Percentiles rank a stretch among this genome's conserved stretches.
phyloP scores from a whole-genome alignment of 1,140 invertebrate genomes.

The Andrena cerasifolii region DNA sequence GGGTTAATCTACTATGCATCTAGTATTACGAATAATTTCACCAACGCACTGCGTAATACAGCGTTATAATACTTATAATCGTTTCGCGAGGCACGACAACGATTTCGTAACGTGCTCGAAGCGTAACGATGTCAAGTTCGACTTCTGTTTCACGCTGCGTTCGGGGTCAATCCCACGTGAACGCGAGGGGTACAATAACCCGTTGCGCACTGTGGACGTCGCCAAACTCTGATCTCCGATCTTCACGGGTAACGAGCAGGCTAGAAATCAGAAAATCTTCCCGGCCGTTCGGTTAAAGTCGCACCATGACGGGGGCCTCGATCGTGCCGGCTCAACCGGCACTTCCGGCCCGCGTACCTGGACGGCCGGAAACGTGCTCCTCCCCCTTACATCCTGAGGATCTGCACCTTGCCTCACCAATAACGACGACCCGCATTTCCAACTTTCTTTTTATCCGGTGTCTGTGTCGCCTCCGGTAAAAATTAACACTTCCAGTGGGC shows the following conservation, averaged over 20 bases:
- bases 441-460: conserved; percentile 36
- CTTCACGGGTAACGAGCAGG: conserved; percentile 67
- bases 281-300: conserved; percentile 51
- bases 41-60: too few species aligned
- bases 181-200: conserved; percentile 35
- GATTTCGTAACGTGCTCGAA: conserved; percentile 20
- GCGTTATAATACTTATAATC: not conserved
- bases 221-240: conserved; percentile 64
- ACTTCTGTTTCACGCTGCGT: conserved; percentile 7
- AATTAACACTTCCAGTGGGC: too few species aligned
- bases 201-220: conserved; percentile 22
- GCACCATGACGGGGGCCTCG: conserved; percentile 54
- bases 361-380: conserved; percentile 58
- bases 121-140: conserved; percentile 47
- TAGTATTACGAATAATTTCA: too few species aligned
- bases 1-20: too few species aligned
- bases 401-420: conserved; percentile 37
- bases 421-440: conserved; percentile 34
- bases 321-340: conserved; percentile 55
- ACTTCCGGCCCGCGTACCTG: conserved; percentile 69
- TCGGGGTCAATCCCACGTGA: conserved; percentile 41
- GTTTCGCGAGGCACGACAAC: not conserved
- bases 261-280: conserved; percentile 66
- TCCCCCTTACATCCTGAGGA: conserved; percentile 43
- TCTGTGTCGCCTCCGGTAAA: not conserved